A percentile compares a stretch with the other conserved stretches of the same genome.
Conservation (phyloP, 2,797 vertebrate species). For the Microctenopoma steveboyesi region DNA sequence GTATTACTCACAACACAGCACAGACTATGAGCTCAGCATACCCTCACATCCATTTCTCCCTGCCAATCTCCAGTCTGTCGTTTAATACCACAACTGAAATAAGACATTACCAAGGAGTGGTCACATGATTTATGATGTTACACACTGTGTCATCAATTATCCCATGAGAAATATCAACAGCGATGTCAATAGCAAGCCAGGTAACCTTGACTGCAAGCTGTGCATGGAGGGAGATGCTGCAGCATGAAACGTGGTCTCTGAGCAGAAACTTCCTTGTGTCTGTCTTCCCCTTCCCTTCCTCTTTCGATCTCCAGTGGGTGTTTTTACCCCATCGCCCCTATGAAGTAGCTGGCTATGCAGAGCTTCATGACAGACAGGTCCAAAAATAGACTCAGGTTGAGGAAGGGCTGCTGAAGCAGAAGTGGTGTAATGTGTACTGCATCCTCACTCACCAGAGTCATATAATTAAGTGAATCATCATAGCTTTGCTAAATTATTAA, state of each 20-base stretch:
- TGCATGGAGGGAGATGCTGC: conserved; percentile 21
- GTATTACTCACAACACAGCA: conserved; percentile 3
- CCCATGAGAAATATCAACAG: conserved; percentile 27
- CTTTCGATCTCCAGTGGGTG: conserved; percentile 26
- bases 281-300: conserved; percentile 21
- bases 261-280: conserved; percentile 28
- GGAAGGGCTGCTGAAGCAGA: conserved; percentile 20
- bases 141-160: conserved; percentile 23
- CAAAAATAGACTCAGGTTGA: conserved; percentile 47
- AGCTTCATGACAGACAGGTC: conserved; percentile 35
- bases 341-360: conserved; percentile 1
- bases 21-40: background rate
- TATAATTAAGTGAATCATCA: conserved; percentile 43
- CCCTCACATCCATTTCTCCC: background rate
- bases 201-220: conserved; percentile 32
- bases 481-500: conserved; percentile 42
- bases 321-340: conserved; percentile 37
- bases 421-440: conserved; percentile 3
- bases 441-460: conserved; percentile 16
- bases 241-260: conserved; percentile 21
- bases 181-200: conserved; percentile 6
- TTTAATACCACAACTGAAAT: conserved; percentile 23
- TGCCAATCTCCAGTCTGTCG: conserved; percentile 4
- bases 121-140: conserved; percentile 36
- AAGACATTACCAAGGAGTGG: conserved; percentile 12